Base-by-base conservation (phyloP, 2,113 vertebrate genomes). In the Triplophysa siluroides region DNA sequence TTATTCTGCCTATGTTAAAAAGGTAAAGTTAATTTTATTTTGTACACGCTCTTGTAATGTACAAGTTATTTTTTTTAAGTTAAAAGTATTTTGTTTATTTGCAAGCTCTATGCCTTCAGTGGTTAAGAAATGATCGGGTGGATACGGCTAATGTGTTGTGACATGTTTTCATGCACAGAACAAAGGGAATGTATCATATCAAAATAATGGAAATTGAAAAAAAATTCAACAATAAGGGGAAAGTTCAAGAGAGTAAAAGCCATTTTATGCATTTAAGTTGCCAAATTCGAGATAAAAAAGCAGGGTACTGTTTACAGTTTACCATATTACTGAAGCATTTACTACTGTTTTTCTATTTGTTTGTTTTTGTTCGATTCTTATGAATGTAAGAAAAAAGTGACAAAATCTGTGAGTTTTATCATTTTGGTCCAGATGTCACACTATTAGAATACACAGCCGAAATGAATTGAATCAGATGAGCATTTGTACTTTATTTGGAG, bases 21-120 rank as follows among this genome's bases (percentile, higher is more conserved):
- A 60, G 67, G 78, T 80, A 52, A 84, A 91, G 91, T 92, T 92
- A 90, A 89, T 93, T 38, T 92, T 83, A 86, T 92, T 91, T 92
- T 93, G 70, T 93, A 91, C 78, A 82, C 87, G 66, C 76, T 89
- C 82, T 86, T 85, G 87, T 87, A 85, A 83, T 90, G 90, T 88
- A 84, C 73, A 90, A 83, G 23, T 64, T 62, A 21, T 78, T 62
- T 78, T 62, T 78, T 78, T 5, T 38, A 10, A 52, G 63, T 69
- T 80, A 6, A 23, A 47, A 62, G 41, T 77, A 56, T 76, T 70
- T 60, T 29, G 63, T 68, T 77, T 73, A 64, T 71, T 56, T 60
- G 78, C 33, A 62, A 23, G 56, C 11, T 62, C 24, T 67, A 80
- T 62, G 54, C 78, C 79, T 54, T 67, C 50, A 33, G 24, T 33